Conservation (phyloP, 2,888 invertebrate genomes). For the Sesia apiformis region DNA sequence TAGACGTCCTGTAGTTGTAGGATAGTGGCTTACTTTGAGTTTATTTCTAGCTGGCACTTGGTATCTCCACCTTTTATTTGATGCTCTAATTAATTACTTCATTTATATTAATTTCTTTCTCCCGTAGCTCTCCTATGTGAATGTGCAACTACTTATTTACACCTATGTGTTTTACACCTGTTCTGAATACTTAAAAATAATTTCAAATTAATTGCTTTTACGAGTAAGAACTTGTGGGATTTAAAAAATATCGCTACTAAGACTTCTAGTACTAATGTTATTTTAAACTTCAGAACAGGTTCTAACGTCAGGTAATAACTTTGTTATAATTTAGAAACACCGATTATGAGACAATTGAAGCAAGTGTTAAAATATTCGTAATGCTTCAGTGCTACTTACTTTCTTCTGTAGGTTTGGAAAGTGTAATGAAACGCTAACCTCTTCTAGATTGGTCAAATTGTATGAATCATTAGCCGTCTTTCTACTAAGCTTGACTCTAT, state of each 20-base stretch:
- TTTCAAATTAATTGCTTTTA: too few species aligned
- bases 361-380: too few species aligned
- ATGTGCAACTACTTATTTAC: slow-evolving; percentile 14
- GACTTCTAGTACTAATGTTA: too few species aligned
- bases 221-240: too few species aligned
- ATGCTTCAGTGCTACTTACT: too few species aligned
- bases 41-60: slow-evolving; percentile 68
- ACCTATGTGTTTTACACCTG: too few species aligned
- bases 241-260: too few species aligned
- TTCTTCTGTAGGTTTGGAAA: not conserved
- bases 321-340: too few species aligned
- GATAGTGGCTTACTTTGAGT: slow-evolving; percentile 56
- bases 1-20: slow-evolving; percentile 65
- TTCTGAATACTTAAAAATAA: not conserved
- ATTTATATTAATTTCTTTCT: slow-evolving; percentile 34
- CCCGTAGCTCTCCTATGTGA: slow-evolving; percentile 55
- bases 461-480: slow-evolving; percentile 10
- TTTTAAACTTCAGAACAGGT: too few species aligned
- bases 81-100: slow-evolving; percentile 46
- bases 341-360: too few species aligned
- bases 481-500: slow-evolving; percentile 37
- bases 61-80: slow-evolving; percentile 61
- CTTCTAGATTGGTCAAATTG: slow-evolving; percentile 12
- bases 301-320: too few species aligned
- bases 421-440: slow-evolving; percentile 9